Evolutionary conservation across 2,113 vertebrate species (phyloP), one percentile per base, ranked within the genome.

Genomic region (Melanerpes aurifrons): DNA sequence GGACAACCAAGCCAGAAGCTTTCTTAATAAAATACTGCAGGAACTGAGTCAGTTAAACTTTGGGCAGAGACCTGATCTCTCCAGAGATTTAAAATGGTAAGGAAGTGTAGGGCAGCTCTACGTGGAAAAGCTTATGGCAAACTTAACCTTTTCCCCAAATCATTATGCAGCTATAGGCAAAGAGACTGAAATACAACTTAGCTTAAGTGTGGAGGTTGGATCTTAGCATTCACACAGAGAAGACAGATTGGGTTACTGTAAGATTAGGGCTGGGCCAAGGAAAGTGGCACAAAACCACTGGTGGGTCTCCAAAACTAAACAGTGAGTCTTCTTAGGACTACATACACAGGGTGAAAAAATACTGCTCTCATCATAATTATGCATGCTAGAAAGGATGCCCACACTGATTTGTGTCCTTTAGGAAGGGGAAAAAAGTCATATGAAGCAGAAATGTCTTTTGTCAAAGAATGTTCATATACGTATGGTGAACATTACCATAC

Each of bases 401-500:
- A 71, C 0, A 0, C 24, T 26, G 18, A 2, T 37, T 58, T 79
- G 18, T 32, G 13, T 37, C 22, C 22, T 76, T 81, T 21, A 40
- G 20, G 14, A 68, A 50, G 4, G 12, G 40, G 5, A 40, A 7
- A 17, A 35, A 24, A 58, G 20, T 20, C 18, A 48, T 48, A 19
- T 48, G 20, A 50, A 58, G 13, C 3, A 70, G 37, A 48, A 82
- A 32, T 1, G 9, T 5, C 6, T 7, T 54, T 20, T 53, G 24
- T 31, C 3, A 0, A 40, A 70, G 24, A n/a, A 6, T 53, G 17
- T 40, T 68, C 64, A 37, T 2, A 10, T 14, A 4, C 7, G 3
- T 13, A 15, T 5, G 7, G 10, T 31, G 32, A 43, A 31, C 0
- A 0, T 19, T 20, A 45, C 4, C 7, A 4, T 17, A 17, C 25